Conservation (phyloP, 2,113 vertebrate genomes). For the Corythoichthys haematopterus region DNA sequence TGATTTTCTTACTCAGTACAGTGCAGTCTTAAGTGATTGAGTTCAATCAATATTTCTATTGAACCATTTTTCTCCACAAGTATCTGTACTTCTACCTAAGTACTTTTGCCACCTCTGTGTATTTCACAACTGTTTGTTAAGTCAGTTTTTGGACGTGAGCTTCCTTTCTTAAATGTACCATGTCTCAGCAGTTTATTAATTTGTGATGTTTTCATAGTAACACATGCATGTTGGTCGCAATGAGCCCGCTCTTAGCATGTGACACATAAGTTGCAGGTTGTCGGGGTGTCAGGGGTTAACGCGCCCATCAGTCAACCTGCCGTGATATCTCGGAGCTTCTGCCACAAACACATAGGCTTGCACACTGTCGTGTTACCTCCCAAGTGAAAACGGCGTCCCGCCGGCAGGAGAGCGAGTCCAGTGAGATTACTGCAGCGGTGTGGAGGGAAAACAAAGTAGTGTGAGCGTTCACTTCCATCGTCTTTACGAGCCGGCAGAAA, state of each 20-base stretch:
- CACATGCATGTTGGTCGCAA: background rate
- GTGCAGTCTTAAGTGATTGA: background rate
- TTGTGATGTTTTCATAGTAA: background rate
- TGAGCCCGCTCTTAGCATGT: background rate
- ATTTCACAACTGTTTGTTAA: background rate
- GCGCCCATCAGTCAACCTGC: background rate
- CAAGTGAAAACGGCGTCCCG: background rate
- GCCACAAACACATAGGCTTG: background rate
- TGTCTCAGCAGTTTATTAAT: background rate
- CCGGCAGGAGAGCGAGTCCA: conserved; percentile 5
- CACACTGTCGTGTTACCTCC: background rate
- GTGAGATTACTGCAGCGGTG: conserved; percentile 5
- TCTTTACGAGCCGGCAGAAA: conserved; percentile 95
- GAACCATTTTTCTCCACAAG: background rate
- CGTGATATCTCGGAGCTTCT: background rate
- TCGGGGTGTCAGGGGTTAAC: background rate
- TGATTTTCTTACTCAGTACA: too few relatives aligned
- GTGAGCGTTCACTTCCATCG: conserved; percentile 90
- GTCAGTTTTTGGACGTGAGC: background rate
- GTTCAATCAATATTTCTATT: background rate
- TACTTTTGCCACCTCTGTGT: background rate
- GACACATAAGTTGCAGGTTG: background rate
- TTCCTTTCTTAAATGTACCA: background rate
- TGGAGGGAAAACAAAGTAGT: conserved; percentile 79
- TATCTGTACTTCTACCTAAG: background rate